These are phyloP conservation scores for Hipparchia semele DNA, from an alignment of 2,888 invertebrate species.

Conservation along the genomic window DNA sequence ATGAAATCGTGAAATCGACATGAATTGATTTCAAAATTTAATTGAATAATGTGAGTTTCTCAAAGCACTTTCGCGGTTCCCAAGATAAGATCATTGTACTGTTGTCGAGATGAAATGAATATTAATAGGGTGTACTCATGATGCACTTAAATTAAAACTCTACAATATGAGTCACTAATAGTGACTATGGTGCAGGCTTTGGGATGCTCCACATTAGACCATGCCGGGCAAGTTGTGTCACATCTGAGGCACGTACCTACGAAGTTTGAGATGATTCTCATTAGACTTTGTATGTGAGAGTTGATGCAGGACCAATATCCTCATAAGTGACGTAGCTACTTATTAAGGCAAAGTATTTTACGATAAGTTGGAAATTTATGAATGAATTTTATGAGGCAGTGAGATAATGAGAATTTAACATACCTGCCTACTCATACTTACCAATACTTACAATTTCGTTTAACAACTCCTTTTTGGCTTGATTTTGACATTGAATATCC, in stretches of 20 bases:
- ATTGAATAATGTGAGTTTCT: slow-evolving; percentile 26
- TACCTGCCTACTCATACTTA: neutral
- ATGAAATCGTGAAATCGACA: slow-evolving; percentile 9
- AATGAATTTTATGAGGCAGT: slow-evolving; percentile 27
- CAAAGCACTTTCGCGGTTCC: slow-evolving; percentile 25
- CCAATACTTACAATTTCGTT: neutral
- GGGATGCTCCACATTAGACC: no score
- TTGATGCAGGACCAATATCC: no score
- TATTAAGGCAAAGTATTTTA: slow-evolving; percentile 11
- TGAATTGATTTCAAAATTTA: slow-evolving; percentile 3
- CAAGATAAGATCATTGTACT: slow-evolving; percentile 10
- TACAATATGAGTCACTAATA: no score
- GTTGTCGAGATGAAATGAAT: neutral
- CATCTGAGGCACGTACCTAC: no score
- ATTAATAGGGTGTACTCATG: no score
- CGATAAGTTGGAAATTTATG: slow-evolving; percentile 25
- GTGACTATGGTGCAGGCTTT: no score
- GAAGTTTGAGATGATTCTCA: no score
- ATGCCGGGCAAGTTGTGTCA: no score
- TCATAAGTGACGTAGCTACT: slow-evolving; percentile 18
- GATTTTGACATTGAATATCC: neutral
- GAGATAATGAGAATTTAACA: neutral
- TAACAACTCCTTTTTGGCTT: neutral
- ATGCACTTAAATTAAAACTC: no score
- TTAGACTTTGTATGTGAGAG: no score